Percentiles rank a stretch among this genome's conserved stretches.
phyloP scores from a whole-genome alignment of 2,113 vertebrate species.

The Sus scrofa region T2T-Sscrofa CM000812.6:15711001-15711500 shows the following conservation, averaged over 20 bases:
- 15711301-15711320: slow-evolving; percentile 77
- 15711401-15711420: not conserved
- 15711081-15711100: not conserved
- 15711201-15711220: not conserved
- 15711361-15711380: slow-evolving; percentile 63
- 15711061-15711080: not conserved
- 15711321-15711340: slow-evolving; percentile 35
- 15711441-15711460: not conserved
- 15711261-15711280: slow-evolving; percentile 77
- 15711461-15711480: slow-evolving; percentile 41
- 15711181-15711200: slow-evolving; percentile 17
- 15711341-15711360: slow-evolving; percentile 77
- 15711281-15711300: slow-evolving; percentile 73
- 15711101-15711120: not conserved
- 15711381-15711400: slow-evolving; percentile 50
- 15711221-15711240: slow-evolving; percentile 40
- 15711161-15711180: not conserved
- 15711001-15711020: too few relatives aligned
- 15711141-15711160: not conserved
- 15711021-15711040: accelerated
- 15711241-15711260: slow-evolving; percentile 81
- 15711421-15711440: not conserved
- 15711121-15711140: not conserved
- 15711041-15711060: not conserved
- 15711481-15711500: slow-evolving; percentile 58